Conservation (phyloP, 2,888 invertebrate species). For the Agelastica alni region DNA sequence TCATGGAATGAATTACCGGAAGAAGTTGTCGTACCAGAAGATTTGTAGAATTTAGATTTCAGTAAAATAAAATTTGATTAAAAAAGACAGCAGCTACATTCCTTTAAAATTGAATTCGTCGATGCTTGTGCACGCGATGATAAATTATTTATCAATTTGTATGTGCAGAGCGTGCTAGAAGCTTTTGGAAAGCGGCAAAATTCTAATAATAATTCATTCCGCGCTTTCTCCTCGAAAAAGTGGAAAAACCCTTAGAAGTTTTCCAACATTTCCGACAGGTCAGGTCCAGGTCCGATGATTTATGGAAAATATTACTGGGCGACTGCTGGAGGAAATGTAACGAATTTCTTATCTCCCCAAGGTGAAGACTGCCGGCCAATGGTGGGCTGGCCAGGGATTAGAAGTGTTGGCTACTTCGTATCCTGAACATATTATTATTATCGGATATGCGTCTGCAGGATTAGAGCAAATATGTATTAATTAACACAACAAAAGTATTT, state of each 20-base stretch:
- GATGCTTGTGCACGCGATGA: constrained; percentile 23
- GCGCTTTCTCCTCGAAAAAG: constrained; percentile 44
- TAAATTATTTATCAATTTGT: constrained; percentile 44
- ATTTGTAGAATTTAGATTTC: too few species aligned
- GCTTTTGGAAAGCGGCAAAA: constrained; percentile 19
- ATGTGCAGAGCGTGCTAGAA: constrained; percentile 35
- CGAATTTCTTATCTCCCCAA: constrained; percentile 44
- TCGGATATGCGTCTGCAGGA: neutral
- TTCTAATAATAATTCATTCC: constrained; percentile 53
- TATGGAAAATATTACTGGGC: constrained; percentile 58
- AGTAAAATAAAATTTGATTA: too few species aligned
- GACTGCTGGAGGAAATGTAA: constrained; percentile 51
- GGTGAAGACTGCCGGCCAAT: constrained; percentile 37
- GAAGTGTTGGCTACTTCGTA: constrained; percentile 50
- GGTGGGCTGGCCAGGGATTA: constrained; percentile 49
- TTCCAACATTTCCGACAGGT: constrained; percentile 50
- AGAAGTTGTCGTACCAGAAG: too few species aligned
- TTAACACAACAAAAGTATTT: too few species aligned
- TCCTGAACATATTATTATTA: constrained; percentile 49
- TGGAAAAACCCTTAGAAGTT: constrained; percentile 48
- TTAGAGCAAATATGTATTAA: too few species aligned
- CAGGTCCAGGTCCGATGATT: constrained; percentile 56
- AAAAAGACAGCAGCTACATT: too few species aligned
- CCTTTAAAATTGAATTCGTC: too few species aligned
- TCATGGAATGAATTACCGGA: too few species aligned